Evolutionary conservation across 64 coral and sea anemone genomes (phyloP), one percentile per base, ranked within the genome.

Genomic region (Astreopora myriophthalma): DNA sequence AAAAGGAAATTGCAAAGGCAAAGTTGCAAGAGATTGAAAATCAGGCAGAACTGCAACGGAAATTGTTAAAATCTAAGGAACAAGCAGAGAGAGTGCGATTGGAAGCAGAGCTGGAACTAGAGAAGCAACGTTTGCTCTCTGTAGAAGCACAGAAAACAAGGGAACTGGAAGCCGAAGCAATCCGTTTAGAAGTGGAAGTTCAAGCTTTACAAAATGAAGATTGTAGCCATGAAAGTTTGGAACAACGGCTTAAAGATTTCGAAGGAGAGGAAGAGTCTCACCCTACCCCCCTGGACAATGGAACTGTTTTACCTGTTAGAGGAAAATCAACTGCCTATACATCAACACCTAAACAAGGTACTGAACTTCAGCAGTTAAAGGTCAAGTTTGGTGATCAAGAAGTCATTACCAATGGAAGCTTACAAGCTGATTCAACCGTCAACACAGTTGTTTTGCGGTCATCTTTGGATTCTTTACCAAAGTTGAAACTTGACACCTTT

Each of bases 101-200:
- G 58, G 51, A 49, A 2, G 39, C 17, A 2, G 44, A 30, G 34
- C 44, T 76, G 5, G 73, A 76, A 30, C 73, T 34, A 19, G 73
- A 76, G 23, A 76, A 29, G 17, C 33, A 30, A 40, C 33, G 13
- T 37, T 38, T 14, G 12, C 12, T 76, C 8, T 76, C 73, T 17
- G 71, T 30, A 74, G 71, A 74, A 74, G 36, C 25, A 42, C 35
- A 42, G 16, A 76, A 38, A 42, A 36, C 31, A 20, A 76, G 31
- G 44, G 8, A 76, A 42, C 24, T 76, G 33, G 73, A 76, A 38
- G 73, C 73, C 73, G 33, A 76, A 30, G 73, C 73, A 42, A 42
- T 23, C 23, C 39, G 36, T 30, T 30, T 76, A 48, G n/a, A 55
- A 26, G 77, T 36, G 7, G 46, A 80, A 12, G 77, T 58, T 57